phyloP scores from a whole-genome alignment of 2,888 invertebrate species.

The Agrotis puta region DNA sequence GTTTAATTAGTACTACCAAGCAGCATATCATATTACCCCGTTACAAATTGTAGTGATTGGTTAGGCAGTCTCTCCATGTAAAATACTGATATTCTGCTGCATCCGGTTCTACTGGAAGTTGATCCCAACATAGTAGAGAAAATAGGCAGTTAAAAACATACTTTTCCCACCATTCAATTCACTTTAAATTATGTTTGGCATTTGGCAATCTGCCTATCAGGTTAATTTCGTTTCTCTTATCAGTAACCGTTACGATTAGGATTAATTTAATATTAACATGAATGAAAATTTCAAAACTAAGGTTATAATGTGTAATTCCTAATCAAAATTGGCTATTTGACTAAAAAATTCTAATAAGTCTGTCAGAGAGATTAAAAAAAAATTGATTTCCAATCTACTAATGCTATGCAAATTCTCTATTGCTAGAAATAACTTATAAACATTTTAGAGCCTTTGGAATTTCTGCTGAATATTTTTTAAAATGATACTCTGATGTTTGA shows the following conservation, averaged over 20 bases:
- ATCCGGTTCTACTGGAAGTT: background rate
- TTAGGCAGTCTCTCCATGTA: background rate
- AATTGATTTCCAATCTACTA: too few species aligned
- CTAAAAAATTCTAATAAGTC: background rate
- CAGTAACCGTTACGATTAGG: slow-evolving; percentile 27
- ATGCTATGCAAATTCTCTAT: too few species aligned
- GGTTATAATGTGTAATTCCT: slow-evolving; percentile 9
- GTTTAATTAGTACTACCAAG: background rate
- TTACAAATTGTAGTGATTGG: rapidly evolving
- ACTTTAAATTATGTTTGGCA: background rate
- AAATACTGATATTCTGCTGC: background rate
- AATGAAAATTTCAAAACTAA: background rate
- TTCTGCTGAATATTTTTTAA: too few species aligned
- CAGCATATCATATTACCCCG: background rate
- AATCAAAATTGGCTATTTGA: background rate
- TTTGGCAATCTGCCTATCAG: slow-evolving; percentile 49
- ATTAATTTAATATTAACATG: slow-evolving; percentile 19
- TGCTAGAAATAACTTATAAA: too few species aligned
- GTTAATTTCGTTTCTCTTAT: slow-evolving; percentile 26
- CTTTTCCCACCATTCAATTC: background rate
- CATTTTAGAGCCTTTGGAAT: too few species aligned
- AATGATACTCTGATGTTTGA: too few species aligned
- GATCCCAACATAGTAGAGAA: background rate
- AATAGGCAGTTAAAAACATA: background rate
- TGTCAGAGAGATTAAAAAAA: too few species aligned